Percentiles rank a stretch among this genome's conserved stretches.
Conservation (phyloP, 2,888 invertebrate species). For the Drosophila birchii region DNA sequence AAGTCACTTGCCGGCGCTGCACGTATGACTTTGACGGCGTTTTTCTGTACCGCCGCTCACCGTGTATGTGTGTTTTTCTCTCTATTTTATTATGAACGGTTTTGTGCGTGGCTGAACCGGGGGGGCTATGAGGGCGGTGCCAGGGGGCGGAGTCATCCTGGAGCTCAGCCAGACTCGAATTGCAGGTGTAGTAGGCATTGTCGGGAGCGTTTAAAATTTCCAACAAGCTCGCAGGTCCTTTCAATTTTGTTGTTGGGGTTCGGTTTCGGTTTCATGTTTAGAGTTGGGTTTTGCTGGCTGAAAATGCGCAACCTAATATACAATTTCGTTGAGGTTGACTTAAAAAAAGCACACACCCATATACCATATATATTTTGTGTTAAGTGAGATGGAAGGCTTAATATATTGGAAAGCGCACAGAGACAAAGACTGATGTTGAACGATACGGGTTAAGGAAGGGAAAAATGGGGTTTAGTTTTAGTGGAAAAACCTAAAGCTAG, state of each 20-base stretch:
- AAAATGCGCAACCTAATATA: slow-evolving; percentile 33
- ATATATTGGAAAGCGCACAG: slow-evolving; percentile 21
- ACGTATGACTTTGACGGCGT: slow-evolving; percentile 80
- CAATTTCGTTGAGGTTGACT: slow-evolving; percentile 19
- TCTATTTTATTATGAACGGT: slow-evolving; percentile 77
- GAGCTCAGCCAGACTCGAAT: slow-evolving; percentile 25
- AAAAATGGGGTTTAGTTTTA: background rate
- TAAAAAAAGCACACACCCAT: background rate
- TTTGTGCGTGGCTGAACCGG: slow-evolving; percentile 63
- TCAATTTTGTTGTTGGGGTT: slow-evolving; percentile 32
- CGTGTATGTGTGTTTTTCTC: slow-evolving; percentile 33
- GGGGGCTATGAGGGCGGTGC: background rate
- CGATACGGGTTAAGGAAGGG: background rate
- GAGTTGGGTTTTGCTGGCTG: background rate
- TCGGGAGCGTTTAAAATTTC: slow-evolving; percentile 30
- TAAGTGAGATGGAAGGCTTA: slow-evolving; percentile 32
- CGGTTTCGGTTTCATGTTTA: slow-evolving; percentile 22
- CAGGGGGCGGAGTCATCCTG: slow-evolving; percentile 5
- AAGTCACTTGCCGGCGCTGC: slow-evolving; percentile 79
- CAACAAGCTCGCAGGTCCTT: slow-evolving; percentile 32
- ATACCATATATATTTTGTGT: slow-evolving; percentile 12
- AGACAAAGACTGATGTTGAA: slow-evolving; percentile 6
- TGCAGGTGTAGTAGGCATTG: slow-evolving; percentile 66
- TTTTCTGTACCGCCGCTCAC: slow-evolving; percentile 30
- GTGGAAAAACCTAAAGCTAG: background rate